A percentile compares a stretch with the other conserved stretches of the same genome.
Conservation (phyloP, 2,888 invertebrate species). For the Hetaerina titia region DNA sequence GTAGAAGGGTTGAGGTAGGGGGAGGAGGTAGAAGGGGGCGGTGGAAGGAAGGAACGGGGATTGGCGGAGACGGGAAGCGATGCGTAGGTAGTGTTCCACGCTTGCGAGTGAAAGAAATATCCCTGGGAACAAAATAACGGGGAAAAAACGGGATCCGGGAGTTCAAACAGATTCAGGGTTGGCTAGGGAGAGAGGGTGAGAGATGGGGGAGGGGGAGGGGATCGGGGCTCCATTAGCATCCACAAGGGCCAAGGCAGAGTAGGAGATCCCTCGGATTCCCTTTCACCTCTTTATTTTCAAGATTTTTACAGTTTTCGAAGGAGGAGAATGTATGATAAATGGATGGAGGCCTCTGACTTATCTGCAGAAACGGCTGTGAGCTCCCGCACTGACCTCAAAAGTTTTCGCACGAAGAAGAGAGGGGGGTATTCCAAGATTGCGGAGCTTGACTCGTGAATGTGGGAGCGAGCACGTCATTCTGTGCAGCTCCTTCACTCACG, state of each 20-base stretch:
- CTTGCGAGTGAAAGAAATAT: conserved; percentile 21
- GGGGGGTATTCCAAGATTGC: background rate
- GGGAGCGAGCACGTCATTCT: background rate
- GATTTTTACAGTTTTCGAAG: too few relatives aligned
- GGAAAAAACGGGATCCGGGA: background rate
- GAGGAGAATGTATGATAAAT: too few relatives aligned
- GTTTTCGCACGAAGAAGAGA: background rate
- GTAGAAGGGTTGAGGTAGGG: background rate
- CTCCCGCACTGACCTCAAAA: too few relatives aligned
- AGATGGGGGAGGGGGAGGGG: background rate
- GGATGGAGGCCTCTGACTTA: too few relatives aligned
- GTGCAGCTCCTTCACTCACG: background rate
- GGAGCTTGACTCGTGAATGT: background rate
- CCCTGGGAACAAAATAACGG: conserved; percentile 8
- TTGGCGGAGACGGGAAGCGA: conserved; percentile 1
- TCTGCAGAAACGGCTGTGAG: too few relatives aligned
- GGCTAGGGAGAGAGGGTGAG: background rate
- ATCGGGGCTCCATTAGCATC: background rate
- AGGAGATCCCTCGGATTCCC: too few relatives aligned
- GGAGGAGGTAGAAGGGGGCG: background rate
- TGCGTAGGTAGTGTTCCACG: conserved; percentile 25
- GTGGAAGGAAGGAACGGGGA: background rate
- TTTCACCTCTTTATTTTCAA: too few relatives aligned
- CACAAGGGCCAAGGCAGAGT: background rate
- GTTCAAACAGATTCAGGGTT: conserved; percentile 9